phyloP scores from a whole-genome alignment of 2,113 vertebrate species.

The Carettochelys insculpta region DNA sequence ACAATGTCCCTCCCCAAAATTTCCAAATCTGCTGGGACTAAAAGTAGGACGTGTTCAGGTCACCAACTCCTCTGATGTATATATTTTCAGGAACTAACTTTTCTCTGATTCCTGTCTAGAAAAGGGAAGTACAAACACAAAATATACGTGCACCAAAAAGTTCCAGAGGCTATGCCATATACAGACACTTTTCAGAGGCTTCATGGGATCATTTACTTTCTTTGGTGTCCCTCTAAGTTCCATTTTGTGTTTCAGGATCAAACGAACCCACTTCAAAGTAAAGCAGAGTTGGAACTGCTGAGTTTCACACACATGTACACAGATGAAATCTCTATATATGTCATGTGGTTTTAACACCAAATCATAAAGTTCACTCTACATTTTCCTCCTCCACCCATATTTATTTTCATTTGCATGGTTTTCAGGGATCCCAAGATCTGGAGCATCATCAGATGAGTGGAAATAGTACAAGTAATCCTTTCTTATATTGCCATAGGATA shows the following conservation, averaged over 20 bases:
- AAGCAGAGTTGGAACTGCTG: neutral
- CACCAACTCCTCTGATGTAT: neutral
- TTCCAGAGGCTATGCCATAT: neutral
- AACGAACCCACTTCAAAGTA: neutral
- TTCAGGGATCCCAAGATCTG: slow-evolving; percentile 21
- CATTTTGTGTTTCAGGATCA: neutral
- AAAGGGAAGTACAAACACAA: neutral
- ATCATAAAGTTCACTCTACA: no score
- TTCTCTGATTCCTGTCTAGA: neutral
- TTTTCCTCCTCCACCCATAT: neutral
- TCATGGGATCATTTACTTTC: neutral
- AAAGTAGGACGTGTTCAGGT: neutral
- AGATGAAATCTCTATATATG: neutral
- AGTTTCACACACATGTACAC: neutral
- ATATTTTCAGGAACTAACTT: neutral
- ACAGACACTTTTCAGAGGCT: neutral
- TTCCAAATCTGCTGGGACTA: neutral
- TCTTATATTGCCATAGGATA: neutral
- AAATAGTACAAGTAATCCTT: neutral
- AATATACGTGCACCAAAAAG: neutral
- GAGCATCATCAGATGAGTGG: slow-evolving; percentile 1
- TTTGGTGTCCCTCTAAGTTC: neutral
- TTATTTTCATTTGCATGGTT: neutral
- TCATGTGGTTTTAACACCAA: no score
- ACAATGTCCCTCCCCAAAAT: no score